Percentiles rank a stretch among this genome's conserved stretches.
phyloP scores from a whole-genome alignment of 2,113 vertebrate genomes.

The Spilogale gracilis region DNA sequence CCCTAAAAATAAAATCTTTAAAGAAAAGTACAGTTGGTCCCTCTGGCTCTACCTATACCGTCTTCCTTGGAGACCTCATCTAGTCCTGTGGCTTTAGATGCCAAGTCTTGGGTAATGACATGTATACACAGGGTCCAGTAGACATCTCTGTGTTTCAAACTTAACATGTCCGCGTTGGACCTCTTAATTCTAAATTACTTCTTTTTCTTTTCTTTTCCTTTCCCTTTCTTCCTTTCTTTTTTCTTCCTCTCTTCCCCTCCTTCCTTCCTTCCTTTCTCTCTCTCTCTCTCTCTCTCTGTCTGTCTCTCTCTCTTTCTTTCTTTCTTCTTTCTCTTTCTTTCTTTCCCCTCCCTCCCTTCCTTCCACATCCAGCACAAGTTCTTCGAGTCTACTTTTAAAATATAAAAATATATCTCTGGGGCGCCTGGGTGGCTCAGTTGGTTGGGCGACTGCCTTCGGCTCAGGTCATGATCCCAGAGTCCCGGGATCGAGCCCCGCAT shows the following conservation, averaged over 20 bases:
- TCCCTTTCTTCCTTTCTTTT: too few relatives aligned
- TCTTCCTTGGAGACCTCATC: neutral
- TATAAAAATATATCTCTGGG: neutral
- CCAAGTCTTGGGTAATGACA: neutral
- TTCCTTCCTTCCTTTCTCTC: neutral
- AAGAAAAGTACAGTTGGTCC: neutral
- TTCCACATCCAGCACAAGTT: neutral
- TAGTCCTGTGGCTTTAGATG: constrained; percentile 26
- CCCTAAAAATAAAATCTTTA: neutral
- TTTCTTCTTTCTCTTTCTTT: neutral
- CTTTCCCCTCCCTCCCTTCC: neutral
- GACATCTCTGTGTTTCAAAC: constrained; percentile 20
- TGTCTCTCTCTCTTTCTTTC: too few relatives aligned
- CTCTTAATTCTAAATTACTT: neutral
- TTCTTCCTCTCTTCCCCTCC: too few relatives aligned
- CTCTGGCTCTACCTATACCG: neutral
- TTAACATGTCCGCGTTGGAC: neutral
- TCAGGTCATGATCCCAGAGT: too few relatives aligned
- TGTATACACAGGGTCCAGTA: neutral
- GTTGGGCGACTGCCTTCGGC: too few relatives aligned
- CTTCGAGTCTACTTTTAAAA: constrained; percentile 20
- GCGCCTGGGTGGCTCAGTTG: too few relatives aligned
- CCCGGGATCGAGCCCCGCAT: too few relatives aligned
- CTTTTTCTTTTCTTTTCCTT: too few relatives aligned
- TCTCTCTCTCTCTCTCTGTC: accelerated